Evolutionary conservation across 2,113 vertebrate species (phyloP).

Genomic region (Haliaeetus leucogaster): DNA sequence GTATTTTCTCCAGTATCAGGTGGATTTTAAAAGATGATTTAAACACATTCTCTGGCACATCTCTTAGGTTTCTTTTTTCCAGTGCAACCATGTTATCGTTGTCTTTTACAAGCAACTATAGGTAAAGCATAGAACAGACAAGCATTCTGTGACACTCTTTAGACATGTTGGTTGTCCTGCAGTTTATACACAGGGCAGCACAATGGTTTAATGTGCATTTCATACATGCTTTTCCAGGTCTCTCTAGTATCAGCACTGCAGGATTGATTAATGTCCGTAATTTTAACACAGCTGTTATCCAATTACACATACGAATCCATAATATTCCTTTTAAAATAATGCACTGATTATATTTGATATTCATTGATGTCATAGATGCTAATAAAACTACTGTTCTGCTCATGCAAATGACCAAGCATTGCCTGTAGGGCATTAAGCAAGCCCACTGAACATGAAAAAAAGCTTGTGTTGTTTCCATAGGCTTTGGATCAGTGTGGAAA

Average conservation of each 20-base stretch:
- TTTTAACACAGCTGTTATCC: neutral
- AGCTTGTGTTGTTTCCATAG: neutral
- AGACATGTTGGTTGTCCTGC: neutral
- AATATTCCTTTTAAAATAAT: neutral
- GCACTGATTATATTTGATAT: neutral
- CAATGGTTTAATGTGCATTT: neutral
- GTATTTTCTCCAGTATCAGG: neutral
- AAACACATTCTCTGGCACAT: neutral
- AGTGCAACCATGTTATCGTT: neutral
- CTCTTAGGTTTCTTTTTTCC: neutral
- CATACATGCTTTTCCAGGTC: neutral
- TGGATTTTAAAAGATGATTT: neutral
- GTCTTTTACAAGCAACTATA: neutral
- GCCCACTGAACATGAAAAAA: neutral
- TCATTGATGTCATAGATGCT: neutral
- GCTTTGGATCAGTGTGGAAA: neutral
- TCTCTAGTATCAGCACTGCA: neutral
- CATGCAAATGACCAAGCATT: neutral
- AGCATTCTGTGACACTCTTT: neutral
- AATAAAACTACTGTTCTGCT: neutral
- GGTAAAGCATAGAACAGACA: neutral
- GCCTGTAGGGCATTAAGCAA: neutral
- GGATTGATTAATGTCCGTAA: neutral
- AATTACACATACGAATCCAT: neutral
- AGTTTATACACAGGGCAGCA: neutral